Percentiles rank a stretch among this genome's conserved stretches.
Conservation (phyloP, 1,140 invertebrate genomes). For the Papilio dardanus region DNA sequence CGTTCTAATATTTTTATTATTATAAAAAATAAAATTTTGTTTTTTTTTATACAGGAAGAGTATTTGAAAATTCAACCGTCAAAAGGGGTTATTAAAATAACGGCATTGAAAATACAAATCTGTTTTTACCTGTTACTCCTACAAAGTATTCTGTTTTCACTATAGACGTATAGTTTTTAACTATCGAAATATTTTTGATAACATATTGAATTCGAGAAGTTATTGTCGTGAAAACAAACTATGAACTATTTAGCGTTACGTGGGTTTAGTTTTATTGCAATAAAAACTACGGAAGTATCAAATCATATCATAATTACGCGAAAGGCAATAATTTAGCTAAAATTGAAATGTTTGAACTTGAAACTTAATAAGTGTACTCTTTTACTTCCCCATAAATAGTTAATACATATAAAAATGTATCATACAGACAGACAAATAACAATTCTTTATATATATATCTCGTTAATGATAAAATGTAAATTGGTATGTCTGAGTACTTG, state of each 20-base stretch:
- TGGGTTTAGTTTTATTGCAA: not conserved
- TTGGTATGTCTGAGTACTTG: slow-evolving; percentile 28
- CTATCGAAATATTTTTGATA: not conserved
- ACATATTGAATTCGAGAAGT: not conserved
- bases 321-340: not conserved
- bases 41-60: too few relatives aligned
- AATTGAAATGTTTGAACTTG: not conserved
- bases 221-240: not conserved
- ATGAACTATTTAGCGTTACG: not conserved
- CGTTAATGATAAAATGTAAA: slow-evolving; percentile 22
- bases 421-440: not conserved
- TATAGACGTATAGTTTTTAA: too few relatives aligned
- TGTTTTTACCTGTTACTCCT: too few relatives aligned
- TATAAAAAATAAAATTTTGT: too few relatives aligned
- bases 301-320: not conserved
- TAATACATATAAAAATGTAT: not conserved
- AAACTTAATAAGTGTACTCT: not conserved
- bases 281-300: not conserved
- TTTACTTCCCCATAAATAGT: not conserved
- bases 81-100: too few relatives aligned
- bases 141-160: too few relatives aligned
- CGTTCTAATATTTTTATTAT: slow-evolving; percentile 5
- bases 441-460: not conserved
- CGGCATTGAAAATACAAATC: too few relatives aligned
- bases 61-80: too few relatives aligned